Percentiles rank a stretch among this genome's conserved stretches.
phyloP scores from a whole-genome alignment of 2,888 invertebrate species.

The Hipparchia sbordonii region DNA sequence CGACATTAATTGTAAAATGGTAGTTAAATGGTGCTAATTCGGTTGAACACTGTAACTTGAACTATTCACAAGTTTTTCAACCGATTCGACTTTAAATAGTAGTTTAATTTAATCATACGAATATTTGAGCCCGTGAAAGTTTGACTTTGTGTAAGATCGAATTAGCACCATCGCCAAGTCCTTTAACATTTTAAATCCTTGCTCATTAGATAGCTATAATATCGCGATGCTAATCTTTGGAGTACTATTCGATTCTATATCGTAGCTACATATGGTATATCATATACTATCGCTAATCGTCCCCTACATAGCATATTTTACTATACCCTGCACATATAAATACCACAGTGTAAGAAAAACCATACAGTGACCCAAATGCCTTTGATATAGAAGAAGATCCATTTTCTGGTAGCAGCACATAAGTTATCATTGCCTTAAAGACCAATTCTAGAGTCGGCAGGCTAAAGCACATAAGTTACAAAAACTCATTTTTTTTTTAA shows the following conservation, averaged over 20 bases:
- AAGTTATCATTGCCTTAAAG: no score
- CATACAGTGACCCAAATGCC: no score
- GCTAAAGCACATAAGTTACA: no score
- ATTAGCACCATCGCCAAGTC: neutral
- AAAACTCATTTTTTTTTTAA: no score
- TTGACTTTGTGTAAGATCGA: neutral
- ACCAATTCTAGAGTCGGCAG: no score
- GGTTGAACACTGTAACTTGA: neutral
- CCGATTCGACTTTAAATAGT: no score
- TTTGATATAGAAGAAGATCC: no score
- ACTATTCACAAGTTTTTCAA: neutral
- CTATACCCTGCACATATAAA: constrained; percentile 61
- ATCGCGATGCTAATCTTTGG: constrained; percentile 34
- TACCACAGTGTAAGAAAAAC: constrained; percentile 37
- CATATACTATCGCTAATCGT: constrained; percentile 39
- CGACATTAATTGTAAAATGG: constrained; percentile 25
- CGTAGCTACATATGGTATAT: constrained; percentile 12
- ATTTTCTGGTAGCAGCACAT: no score
- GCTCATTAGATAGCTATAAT: constrained; percentile 18
- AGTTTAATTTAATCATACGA: no score
- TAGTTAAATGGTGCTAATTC: neutral
- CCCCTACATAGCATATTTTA: constrained; percentile 48
- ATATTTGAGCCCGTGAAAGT: no score
- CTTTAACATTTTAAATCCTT: constrained; percentile 8
- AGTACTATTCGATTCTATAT: constrained; percentile 27